phyloP scores from a whole-genome alignment of 2,113 vertebrate genomes.

The Atherinomorus stipes region DNA sequence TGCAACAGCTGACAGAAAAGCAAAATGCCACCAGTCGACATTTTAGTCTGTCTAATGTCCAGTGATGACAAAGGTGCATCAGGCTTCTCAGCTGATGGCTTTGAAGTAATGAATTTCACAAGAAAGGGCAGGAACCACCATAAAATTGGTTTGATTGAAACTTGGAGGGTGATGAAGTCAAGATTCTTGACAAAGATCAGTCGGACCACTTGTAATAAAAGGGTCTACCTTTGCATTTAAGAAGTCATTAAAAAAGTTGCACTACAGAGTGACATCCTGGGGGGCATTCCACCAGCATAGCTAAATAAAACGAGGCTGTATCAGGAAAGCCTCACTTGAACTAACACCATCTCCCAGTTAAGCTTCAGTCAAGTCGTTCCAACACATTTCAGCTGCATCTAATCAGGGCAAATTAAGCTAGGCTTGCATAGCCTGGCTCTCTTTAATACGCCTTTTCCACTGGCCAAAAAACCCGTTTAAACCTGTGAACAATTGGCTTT shows the following conservation, averaged over 20 bases:
- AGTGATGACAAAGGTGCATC: neutral
- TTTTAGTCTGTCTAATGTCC: neutral
- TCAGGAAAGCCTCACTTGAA: too few species aligned
- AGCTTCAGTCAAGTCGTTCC: too few species aligned
- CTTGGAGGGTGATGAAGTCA: neutral
- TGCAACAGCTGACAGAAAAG: neutral
- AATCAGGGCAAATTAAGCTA: too few species aligned
- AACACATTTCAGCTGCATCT: too few species aligned
- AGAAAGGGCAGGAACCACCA: neutral
- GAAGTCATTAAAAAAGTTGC: neutral
- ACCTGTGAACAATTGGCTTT: too few species aligned
- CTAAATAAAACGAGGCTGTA: too few species aligned
- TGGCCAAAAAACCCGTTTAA: too few species aligned
- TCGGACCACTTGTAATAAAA: neutral
- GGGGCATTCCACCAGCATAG: too few species aligned
- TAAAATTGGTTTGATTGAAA: neutral
- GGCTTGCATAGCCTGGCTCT: too few species aligned
- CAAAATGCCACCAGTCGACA: neutral
- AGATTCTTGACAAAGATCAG: neutral
- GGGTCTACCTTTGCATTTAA: neutral
- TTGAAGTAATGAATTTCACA: neutral
- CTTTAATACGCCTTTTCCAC: too few species aligned
- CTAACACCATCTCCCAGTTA: too few species aligned
- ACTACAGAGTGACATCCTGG: neutral
- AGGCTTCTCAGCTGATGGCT: neutral